Evolutionary conservation across 1,140 invertebrate genomes (phyloP).

Genomic region (Anastrepha ludens): DNA sequence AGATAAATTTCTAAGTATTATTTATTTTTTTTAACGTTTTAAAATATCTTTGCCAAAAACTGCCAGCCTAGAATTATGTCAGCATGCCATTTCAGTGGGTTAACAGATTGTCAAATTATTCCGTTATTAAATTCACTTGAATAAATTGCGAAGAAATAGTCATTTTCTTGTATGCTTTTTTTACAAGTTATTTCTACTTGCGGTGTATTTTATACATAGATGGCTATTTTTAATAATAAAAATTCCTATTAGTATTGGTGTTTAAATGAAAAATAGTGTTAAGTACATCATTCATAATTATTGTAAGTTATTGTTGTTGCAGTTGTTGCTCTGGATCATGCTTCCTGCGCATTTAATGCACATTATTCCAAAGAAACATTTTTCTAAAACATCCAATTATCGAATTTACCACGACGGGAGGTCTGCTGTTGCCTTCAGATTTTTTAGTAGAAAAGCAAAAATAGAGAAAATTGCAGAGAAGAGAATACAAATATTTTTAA

Average conservation of each 20-base stretch:
- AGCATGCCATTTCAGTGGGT: not conserved
- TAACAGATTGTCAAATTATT: constrained; percentile 31
- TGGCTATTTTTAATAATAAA: too few relatives aligned
- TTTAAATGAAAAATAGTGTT: too few relatives aligned
- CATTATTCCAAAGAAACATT: not conserved
- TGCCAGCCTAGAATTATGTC: not conserved
- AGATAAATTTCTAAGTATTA: constrained; percentile 15
- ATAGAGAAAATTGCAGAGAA: not conserved
- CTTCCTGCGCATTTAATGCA: too few relatives aligned
- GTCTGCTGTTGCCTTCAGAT: not conserved
- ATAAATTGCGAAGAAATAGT: not conserved
- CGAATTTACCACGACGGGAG: constrained; percentile 8
- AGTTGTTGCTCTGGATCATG: too few relatives aligned
- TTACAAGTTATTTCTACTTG: too few relatives aligned
- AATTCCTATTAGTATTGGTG: too few relatives aligned
- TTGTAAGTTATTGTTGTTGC: too few relatives aligned
- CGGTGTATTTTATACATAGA: too few relatives aligned
- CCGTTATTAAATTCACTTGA: constrained; percentile 1
- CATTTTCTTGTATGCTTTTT: too few relatives aligned
- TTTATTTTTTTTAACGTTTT: constrained; percentile 7
- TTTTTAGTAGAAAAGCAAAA: not conserved
- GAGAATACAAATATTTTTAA: not conserved
- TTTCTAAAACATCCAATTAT: constrained; percentile 47
- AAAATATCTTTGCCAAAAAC: too few relatives aligned
- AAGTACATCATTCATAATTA: too few relatives aligned